Evolutionary conservation across 2,888 invertebrate genomes (phyloP), one percentile per base, ranked within the genome.

Genomic region (Lissocephala sabroskyi): DNA sequence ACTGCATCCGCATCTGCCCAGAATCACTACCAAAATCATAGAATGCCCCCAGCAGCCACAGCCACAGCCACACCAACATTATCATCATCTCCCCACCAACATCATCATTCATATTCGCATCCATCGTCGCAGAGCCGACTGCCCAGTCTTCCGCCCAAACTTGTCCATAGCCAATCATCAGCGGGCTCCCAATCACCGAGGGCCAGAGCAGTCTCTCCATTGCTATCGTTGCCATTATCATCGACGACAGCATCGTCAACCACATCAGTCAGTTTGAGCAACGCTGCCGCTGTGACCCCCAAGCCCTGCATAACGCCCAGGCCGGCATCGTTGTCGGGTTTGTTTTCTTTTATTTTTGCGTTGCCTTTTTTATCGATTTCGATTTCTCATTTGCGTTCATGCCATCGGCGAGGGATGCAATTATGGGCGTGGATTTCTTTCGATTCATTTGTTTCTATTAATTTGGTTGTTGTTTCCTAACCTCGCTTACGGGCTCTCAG

Each of bases 301-400:
- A 84, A 85, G 78, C 85, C 85, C 65, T 80, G 74, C 62, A 81
- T 85, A 58, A 80, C 83, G 65, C 84, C 85, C 65, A 79, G 85
- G 79, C 85, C 85, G 74, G 85, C 85, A 71, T 85, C 85, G 57
- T 81, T 84, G 82, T 78, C 80, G 74, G 79, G 83, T 84, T 83
- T 79, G 81, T 83, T 79, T 73, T 61, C 51, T 56, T 66, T 47
- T 39, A 14, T 19, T 46, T 56, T 54, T 33, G 41, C n/a, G n/a
- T 51, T 53, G 10, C 17, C 29, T 23, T 42, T 29, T 26, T 44
- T 50, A 28, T 36, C 46, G 47, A 55, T 41, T 4, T 35, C 17
- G 23, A 18, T n/a, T 32, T 43, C 33, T 23, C 23, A 5, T 23
- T 23, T 23, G 23, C 4, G 6, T 29, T 49, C 37, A 41, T 46